Conservation (phyloP, 2,797 vertebrate species). For the Chrosomus eos region DNA sequence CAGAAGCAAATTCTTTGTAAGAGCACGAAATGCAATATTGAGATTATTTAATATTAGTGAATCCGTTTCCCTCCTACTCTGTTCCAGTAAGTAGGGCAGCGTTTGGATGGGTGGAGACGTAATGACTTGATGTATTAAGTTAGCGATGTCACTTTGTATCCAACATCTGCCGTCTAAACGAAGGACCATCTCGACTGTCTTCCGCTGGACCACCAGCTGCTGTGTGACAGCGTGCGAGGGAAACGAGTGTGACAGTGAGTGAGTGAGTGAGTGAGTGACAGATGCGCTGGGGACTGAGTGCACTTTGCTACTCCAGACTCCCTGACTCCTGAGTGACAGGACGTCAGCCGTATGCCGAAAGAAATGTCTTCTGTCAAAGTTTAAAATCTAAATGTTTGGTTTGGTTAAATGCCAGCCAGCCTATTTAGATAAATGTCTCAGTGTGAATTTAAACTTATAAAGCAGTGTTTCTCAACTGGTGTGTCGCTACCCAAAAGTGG, state of each 20-base stretch:
- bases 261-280: constrained; percentile 8
- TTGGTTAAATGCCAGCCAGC: neutral
- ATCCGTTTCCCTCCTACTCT: constrained; percentile 12
- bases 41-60: neutral
- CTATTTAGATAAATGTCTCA: neutral
- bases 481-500: neutral
- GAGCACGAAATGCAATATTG: neutral
- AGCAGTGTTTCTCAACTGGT: neutral
- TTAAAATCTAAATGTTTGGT: constrained; percentile 1
- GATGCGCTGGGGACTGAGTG: constrained; percentile 21
- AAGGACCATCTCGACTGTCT: constrained; percentile 48
- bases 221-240: constrained; percentile 43
- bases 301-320: constrained; percentile 19
- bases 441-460: neutral
- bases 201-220: constrained; percentile 48
- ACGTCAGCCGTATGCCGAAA: constrained; percentile 12
- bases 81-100: constrained; percentile 36
- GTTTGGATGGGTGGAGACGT: constrained; percentile 45
- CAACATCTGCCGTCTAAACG: constrained; percentile 55
- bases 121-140: constrained; percentile 52
- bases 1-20: neutral
- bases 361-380: constrained; percentile 12
- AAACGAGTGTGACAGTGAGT: constrained; percentile 23
- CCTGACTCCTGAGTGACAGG: constrained; percentile 44
- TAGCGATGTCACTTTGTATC: constrained; percentile 43